These are phyloP conservation scores for Poeciliopsis turneri DNA, from an alignment of 2,797 vertebrate species.

Conservation along the genomic window DNA sequence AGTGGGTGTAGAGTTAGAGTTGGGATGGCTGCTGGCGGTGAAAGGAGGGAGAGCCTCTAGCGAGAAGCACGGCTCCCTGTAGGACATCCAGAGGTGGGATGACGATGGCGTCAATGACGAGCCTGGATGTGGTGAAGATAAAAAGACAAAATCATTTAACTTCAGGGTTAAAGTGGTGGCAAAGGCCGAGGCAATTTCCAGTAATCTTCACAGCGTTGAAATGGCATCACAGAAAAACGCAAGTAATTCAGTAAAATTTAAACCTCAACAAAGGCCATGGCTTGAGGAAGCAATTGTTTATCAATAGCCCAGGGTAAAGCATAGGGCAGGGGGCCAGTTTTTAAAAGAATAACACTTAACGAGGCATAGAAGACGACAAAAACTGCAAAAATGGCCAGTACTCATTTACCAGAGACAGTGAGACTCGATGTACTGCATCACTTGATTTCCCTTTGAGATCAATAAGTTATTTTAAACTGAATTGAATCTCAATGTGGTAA, in stretches of 20 bases:
- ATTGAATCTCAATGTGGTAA: not conserved
- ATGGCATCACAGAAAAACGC: too few relatives aligned
- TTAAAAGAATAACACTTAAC: not conserved
- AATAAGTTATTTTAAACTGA: too few relatives aligned
- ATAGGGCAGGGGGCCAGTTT: too few relatives aligned
- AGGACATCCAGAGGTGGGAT: slow-evolving; percentile 45
- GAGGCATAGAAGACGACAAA: not conserved
- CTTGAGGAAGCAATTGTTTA: too few relatives aligned
- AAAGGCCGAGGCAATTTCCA: not conserved
- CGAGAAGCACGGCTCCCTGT: slow-evolving; percentile 3
- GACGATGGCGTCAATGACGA: slow-evolving; percentile 20
- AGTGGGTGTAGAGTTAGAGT: slow-evolving; percentile 13
- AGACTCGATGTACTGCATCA: not conserved
- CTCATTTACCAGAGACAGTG: not conserved
- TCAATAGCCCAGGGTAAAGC: too few relatives aligned
- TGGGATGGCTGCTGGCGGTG: not conserved
- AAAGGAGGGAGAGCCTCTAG: slow-evolving; percentile 9
- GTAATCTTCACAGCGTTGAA: too few relatives aligned
- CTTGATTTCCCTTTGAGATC: too few relatives aligned
- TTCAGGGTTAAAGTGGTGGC: not conserved
- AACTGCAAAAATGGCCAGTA: not conserved
- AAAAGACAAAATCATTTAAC: slow-evolving; percentile 22
- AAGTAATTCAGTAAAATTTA: too few relatives aligned
- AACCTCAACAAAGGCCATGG: too few relatives aligned
- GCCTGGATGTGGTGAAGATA: slow-evolving; percentile 13